Conservation (phyloP, 2,888 invertebrate genomes). For the Drosophila monieri region DNA sequence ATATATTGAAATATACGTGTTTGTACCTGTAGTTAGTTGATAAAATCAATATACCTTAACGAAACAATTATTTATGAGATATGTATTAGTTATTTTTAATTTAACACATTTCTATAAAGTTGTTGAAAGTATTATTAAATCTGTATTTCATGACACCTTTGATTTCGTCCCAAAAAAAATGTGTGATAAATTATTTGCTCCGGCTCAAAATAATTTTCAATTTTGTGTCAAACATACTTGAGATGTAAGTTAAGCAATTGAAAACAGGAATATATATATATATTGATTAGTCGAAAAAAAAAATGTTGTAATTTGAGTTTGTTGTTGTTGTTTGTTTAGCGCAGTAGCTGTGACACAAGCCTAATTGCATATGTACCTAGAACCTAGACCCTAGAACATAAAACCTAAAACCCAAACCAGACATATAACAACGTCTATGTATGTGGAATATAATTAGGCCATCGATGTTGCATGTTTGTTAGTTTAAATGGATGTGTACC, state of each 20-base stretch:
- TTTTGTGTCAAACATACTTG: slow-evolving; percentile 38
- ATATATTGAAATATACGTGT: slow-evolving; percentile 61
- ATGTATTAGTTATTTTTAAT: not conserved
- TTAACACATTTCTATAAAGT: not conserved
- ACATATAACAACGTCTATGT: slow-evolving; percentile 20
- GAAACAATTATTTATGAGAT: slow-evolving; percentile 23
- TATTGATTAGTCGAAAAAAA: slow-evolving; percentile 22
- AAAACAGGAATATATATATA: slow-evolving; percentile 42
- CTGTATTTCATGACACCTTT: not conserved
- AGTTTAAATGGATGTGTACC: slow-evolving; percentile 66
- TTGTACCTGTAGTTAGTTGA: slow-evolving; percentile 74
- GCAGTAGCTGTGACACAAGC: slow-evolving; percentile 72
- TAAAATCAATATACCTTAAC: slow-evolving; percentile 35
- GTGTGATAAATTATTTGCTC: slow-evolving; percentile 78
- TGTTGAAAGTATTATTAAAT: not conserved
- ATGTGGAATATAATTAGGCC: slow-evolving; percentile 37
- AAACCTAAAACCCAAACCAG: slow-evolving; percentile 21
- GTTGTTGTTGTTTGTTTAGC: slow-evolving; percentile 66
- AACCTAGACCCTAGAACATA: slow-evolving; percentile 16
- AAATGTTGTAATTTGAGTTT: slow-evolving; percentile 63
- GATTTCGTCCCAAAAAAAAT: slow-evolving; percentile 45
- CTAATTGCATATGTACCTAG: slow-evolving; percentile 45
- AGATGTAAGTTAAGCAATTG: slow-evolving; percentile 26
- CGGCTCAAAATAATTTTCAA: slow-evolving; percentile 58
- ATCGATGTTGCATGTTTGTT: slow-evolving; percentile 70